A percentile compares a stretch with the other conserved stretches of the same genome.
These are phyloP conservation scores for Drosophila koepferae DNA, from an alignment of 2,888 invertebrate genomes.

Conservation along the genomic window DNA sequence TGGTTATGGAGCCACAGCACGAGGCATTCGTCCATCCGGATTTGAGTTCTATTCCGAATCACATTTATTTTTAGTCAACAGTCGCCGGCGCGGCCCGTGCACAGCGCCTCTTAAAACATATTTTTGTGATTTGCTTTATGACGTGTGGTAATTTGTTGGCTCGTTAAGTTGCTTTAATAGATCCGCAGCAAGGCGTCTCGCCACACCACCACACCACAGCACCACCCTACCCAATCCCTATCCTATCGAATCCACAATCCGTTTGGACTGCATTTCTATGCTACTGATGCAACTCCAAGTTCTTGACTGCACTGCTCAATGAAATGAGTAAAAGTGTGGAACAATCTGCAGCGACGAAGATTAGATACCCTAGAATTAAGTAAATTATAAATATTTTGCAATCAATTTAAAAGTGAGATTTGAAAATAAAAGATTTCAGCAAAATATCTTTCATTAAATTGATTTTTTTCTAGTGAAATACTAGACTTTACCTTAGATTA, in stretches of 20 bases:
- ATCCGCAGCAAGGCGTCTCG: too few species aligned
- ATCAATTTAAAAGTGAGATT: too few species aligned
- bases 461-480: too few species aligned
- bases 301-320: constrained; percentile 45
- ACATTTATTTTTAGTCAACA: constrained; percentile 47
- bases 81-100: constrained; percentile 11
- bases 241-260: constrained; percentile 20
- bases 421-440: too few species aligned
- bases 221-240: background rate
- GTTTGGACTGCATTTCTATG: constrained; percentile 31
- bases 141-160: constrained; percentile 85
- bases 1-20: constrained; percentile 49
- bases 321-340: constrained; percentile 31
- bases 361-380: background rate
- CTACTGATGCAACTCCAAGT: constrained; percentile 24
- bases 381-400: background rate
- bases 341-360: background rate
- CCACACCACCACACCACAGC: background rate
- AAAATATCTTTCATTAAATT: too few species aligned
- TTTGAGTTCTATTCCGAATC: constrained; percentile 10
- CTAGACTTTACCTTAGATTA: too few species aligned
- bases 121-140: constrained; percentile 79
- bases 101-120: constrained; percentile 35
- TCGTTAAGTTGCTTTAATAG: constrained; percentile 81
- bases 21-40: constrained; percentile 14